Conservation (phyloP, 2,113 vertebrate genomes). For the Osmerus eperlanus region DNA sequence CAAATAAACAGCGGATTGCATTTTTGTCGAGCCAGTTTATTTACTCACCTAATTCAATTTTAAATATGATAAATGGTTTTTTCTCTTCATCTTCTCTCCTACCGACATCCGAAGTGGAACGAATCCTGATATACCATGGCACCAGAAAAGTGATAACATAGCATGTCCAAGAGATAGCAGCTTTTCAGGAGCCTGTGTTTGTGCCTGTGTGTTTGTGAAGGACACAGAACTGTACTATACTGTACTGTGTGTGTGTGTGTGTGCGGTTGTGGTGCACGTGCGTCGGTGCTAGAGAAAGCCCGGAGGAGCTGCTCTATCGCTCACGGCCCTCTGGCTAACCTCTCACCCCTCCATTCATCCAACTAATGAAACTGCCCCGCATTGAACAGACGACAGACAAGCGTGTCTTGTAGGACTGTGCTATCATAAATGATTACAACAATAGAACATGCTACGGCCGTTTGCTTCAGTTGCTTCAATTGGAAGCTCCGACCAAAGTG, state of each 20-base stretch:
- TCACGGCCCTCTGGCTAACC: too few species aligned
- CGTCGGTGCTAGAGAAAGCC: too few species aligned
- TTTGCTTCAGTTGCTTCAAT: not conserved
- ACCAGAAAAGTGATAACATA: conserved; percentile 1
- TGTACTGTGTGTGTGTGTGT: not conserved
- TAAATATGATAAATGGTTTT: conserved; percentile 12
- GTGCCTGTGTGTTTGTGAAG: not conserved
- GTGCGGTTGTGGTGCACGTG: not conserved
- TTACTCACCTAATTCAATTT: conserved; percentile 13
- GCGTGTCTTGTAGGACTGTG: too few species aligned
- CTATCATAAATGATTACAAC: not conserved
- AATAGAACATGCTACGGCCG: not conserved
- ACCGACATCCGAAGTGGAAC: conserved; percentile 18
- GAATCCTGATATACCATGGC: conserved; percentile 20
- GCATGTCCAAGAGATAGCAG: conserved; percentile 4
- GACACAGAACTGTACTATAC: too few species aligned
- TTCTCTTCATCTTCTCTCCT: conserved; percentile 15
- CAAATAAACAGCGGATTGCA: too few species aligned
- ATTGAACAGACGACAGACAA: too few species aligned
- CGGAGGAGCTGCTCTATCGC: too few species aligned
- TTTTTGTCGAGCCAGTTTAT: not conserved
- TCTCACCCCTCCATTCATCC: too few species aligned
- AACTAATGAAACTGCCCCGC: too few species aligned
- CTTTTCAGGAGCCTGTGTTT: not conserved
- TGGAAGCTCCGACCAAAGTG: not conserved